phyloP scores from a whole-genome alignment of 2,113 vertebrate species.

The Chlorodrepanis virens region DNA sequence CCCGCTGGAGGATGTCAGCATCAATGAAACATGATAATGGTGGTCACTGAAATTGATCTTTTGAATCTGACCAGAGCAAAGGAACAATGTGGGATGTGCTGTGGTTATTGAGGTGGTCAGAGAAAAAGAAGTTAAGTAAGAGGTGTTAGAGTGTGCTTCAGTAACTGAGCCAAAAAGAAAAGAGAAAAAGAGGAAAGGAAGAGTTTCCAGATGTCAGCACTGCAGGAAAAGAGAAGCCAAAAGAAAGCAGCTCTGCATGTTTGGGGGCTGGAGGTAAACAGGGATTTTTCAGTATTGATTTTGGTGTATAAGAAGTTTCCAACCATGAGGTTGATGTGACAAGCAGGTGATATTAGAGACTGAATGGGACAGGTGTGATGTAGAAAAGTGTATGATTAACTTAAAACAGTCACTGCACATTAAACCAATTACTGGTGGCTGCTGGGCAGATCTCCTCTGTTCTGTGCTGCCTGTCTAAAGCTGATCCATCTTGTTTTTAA shows the following conservation, averaged over 20 bases:
- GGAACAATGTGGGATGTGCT: background rate
- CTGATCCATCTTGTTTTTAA: background rate
- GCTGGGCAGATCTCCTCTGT: background rate
- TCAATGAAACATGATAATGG: background rate
- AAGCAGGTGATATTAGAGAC: background rate
- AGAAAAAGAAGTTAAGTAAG: background rate
- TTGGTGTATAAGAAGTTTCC: background rate
- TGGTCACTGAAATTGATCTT: background rate
- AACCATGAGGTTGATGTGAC: background rate
- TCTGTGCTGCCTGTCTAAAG: background rate
- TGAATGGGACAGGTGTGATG: background rate
- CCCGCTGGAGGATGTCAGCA: background rate
- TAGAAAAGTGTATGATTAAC: background rate
- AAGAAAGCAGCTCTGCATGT: rapidly evolving
- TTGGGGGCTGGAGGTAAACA: background rate
- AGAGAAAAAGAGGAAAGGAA: background rate
- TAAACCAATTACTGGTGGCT: background rate
- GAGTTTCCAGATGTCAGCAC: background rate
- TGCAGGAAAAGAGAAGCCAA: background rate
- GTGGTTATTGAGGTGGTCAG: background rate
- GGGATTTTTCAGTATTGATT: background rate
- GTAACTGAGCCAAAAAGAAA: background rate
- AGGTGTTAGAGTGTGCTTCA: background rate
- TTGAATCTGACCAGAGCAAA: background rate
- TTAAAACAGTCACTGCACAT: background rate